These are phyloP conservation scores for Oryzias melastigma DNA, from an alignment of 2,113 vertebrate species.

Conservation along the genomic window DNA sequence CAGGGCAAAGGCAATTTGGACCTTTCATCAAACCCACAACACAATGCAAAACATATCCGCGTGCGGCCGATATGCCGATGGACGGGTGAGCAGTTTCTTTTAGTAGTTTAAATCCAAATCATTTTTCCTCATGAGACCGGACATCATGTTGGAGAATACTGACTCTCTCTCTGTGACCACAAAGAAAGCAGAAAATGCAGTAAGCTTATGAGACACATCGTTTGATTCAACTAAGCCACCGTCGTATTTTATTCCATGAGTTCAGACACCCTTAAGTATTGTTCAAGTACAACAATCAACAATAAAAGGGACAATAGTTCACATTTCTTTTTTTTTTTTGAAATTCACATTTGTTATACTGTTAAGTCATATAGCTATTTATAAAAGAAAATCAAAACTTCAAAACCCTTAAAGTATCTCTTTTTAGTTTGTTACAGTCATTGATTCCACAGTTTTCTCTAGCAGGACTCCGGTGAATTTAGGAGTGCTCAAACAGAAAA, in stretches of 20 bases:
- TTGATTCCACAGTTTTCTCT: constrained; percentile 67
- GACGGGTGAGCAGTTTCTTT: no score
- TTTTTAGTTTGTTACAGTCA: constrained; percentile 74
- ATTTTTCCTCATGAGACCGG: constrained; percentile 18
- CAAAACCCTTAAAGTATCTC: constrained; percentile 75
- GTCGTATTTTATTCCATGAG: constrained; percentile 76
- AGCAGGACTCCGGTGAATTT: constrained; percentile 51
- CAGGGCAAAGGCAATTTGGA: constrained; percentile 69
- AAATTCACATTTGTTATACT: constrained; percentile 81
- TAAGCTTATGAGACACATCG: constrained; percentile 58
- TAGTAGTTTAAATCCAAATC: constrained; percentile 26
- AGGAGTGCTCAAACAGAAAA: constrained; percentile 48
- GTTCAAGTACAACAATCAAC: constrained; percentile 81
- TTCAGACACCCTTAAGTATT: constrained; percentile 75
- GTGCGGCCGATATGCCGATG: constrained; percentile 36
- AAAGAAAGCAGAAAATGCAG: constrained; percentile 48
- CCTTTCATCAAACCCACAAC: constrained; percentile 57
- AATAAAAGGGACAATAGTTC: constrained; percentile 79
- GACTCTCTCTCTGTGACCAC: constrained; percentile 40
- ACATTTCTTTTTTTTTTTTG: constrained; percentile 64
- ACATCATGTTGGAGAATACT: constrained; percentile 60
- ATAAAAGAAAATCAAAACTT: constrained; percentile 70
- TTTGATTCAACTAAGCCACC: constrained; percentile 62
- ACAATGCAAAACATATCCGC: constrained; percentile 42
- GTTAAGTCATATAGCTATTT: constrained; percentile 77